phyloP scores from a whole-genome alignment of 2,113 vertebrate species.

The Zosterops lateralis region DNA sequence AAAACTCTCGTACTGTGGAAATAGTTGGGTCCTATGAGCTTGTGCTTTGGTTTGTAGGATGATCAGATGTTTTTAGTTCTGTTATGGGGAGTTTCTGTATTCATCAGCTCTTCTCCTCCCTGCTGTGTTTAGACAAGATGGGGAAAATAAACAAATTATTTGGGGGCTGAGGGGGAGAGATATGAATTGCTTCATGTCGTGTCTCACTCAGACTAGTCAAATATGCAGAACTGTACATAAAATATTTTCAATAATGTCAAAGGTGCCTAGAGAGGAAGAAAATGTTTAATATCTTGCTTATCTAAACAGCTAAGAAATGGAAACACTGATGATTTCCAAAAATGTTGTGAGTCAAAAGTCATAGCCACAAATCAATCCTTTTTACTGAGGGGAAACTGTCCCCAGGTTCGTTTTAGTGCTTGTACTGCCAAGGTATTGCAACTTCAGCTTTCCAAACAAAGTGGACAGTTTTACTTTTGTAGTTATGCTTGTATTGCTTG shows the following conservation, averaged over 20 bases:
- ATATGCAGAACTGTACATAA: not conserved
- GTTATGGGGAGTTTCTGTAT: not conserved
- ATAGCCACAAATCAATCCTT: not conserved
- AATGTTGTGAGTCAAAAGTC: not conserved
- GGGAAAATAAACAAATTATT: not conserved
- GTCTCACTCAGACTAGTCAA: not conserved
- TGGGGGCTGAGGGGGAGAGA: not conserved
- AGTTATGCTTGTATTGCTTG: not conserved
- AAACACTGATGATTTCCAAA: not conserved
- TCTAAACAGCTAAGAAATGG: not conserved
- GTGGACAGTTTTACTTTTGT: not conserved
- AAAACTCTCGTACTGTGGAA: not conserved
- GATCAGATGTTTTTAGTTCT: not conserved
- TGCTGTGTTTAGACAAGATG: not conserved
- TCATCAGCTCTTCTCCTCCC: not conserved
- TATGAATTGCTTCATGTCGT: not conserved
- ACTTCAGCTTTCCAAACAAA: not conserved
- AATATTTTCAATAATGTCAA: not conserved
- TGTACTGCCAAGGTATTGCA: not conserved
- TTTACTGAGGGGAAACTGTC: not conserved
- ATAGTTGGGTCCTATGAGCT: not conserved
- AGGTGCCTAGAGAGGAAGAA: not conserved
- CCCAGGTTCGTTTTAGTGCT: not conserved
- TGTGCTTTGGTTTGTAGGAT: not conserved
- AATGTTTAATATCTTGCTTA: not conserved